Base-by-base conservation (phyloP, 1,140 invertebrate genomes). In the Mycetomoellerius zeteki region DNA sequence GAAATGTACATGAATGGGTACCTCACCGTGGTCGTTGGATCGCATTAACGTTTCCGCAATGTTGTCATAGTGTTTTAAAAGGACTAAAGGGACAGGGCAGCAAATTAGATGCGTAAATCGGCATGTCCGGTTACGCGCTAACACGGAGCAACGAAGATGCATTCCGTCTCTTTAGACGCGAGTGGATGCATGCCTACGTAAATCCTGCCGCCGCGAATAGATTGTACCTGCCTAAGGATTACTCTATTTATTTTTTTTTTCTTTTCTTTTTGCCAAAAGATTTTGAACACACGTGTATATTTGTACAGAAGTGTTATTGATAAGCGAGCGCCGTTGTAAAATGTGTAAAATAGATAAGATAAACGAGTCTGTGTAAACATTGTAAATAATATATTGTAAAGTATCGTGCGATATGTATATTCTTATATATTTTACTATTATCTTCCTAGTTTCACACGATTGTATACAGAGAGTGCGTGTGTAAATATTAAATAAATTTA, bases 301-400 rank as follows among this genome's bases (percentile, higher is more conserved):
- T 95, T 95, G 94, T 95, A 95, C 92, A 94, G 92, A 94, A 86
- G 81, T 67, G 60, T 87, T 88, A 75, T 67, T 65, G 33, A 58
- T 80, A 65, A 62, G 88, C 24, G 85, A 67, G 64, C 78, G 60
- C 69, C 27, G 62, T 85, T 95, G 94, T 95, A 94, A 94, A 94
- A 94, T 94, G 91, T 94, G 93, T 95, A 93, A 94, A 93, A 80
- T 89, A 88, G 69, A 76, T 80, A 84, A 87, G 86, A 80, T 94
- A 93, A 91, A 88, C 92, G 89, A 92, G 92, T 88, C 81, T 94
- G 93, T 94, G 93, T 95, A 94, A 93, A 94, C 93, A 94, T 91
- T 95, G 94, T 95, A 95, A 95, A 95, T 95, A 95, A 92, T 92
- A 91, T 67, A 91, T 91, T 94, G 94, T 95, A 95, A 94, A 94